Evolutionary conservation across 2,113 vertebrate genomes (phyloP).

Genomic region (Cyrtonyx montezumae): DNA sequence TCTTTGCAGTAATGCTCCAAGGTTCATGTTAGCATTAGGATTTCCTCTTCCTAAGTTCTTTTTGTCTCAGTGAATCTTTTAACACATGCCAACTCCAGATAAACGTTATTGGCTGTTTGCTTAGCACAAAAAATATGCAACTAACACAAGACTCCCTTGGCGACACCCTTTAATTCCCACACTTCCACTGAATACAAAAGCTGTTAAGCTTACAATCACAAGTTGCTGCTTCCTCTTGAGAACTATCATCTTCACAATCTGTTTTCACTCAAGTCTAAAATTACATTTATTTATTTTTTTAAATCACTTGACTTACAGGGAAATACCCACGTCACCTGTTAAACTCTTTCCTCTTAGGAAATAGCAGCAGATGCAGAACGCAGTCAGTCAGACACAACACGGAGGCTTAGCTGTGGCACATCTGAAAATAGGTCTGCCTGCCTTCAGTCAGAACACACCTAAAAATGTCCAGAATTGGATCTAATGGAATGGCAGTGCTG

Average conservation of each 20-base stretch:
- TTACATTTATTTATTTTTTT: background rate
- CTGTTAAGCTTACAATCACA: background rate
- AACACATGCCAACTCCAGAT: constrained; percentile 9
- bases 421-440: background rate
- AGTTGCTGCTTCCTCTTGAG: background rate
- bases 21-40: background rate
- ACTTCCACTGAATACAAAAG: background rate
- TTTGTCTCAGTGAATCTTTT: constrained; percentile 25
- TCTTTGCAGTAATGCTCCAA: background rate
- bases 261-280: background rate
- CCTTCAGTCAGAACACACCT: background rate
- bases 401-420: background rate
- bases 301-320: background rate
- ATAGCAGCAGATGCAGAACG: background rate
- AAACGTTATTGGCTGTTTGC: background rate
- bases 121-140: background rate
- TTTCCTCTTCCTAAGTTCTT: constrained; percentile 38
- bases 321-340: background rate
- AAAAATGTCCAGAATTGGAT: background rate
- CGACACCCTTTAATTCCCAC: background rate
- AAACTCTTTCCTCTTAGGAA: background rate
- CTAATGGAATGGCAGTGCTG: background rate
- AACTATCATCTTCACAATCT: background rate
- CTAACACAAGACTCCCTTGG: background rate
- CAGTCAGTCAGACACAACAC: background rate